These are phyloP conservation scores for Hirudo medicinalis DNA, from an alignment of 1,140 invertebrate genomes.

Conservation along the genomic window DNA sequence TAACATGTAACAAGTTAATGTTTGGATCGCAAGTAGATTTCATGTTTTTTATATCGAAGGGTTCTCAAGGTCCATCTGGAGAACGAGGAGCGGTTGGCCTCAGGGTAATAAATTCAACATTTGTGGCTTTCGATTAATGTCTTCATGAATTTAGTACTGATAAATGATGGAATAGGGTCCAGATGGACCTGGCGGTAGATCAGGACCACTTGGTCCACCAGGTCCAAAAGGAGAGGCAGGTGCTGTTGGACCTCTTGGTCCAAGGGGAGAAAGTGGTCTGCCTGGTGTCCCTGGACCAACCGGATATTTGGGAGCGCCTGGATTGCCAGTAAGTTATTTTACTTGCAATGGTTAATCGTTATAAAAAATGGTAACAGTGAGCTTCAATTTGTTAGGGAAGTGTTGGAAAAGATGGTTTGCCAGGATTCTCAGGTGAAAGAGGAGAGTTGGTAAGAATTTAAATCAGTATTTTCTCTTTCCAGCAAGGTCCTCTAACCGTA, in stretches of 20 bases:
- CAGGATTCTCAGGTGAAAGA: slow-evolving; percentile 22
- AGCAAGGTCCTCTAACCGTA: slow-evolving; percentile 8
- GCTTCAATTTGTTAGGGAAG: slow-evolving; percentile 18
- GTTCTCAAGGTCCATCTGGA: slow-evolving; percentile 29
- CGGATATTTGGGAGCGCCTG: slow-evolving; percentile 25
- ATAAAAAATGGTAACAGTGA: background rate
- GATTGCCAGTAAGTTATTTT: slow-evolving; percentile 27
- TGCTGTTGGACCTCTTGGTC: slow-evolving; percentile 45
- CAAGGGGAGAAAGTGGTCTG: slow-evolving; percentile 30
- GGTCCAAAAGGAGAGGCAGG: slow-evolving; percentile 21
- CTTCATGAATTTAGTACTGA: background rate
- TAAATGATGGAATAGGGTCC: slow-evolving; percentile 21
- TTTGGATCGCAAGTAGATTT: too few species aligned
- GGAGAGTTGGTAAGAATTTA: slow-evolving; percentile 20
- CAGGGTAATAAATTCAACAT: background rate
- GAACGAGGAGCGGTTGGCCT: slow-evolving; percentile 8
- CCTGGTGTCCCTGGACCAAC: slow-evolving; percentile 48
- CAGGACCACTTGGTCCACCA: slow-evolving; percentile 13
- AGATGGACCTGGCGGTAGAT: slow-evolving; percentile 26
- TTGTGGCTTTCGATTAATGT: background rate
- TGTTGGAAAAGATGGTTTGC: slow-evolving; percentile 23
- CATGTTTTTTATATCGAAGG: slow-evolving; percentile 1
- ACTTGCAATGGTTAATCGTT: background rate
- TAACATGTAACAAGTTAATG: too few species aligned
- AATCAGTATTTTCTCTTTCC: slow-evolving; percentile 1